Conservation (phyloP, 2,888 invertebrate species). For the Netelia melanura region DNA sequence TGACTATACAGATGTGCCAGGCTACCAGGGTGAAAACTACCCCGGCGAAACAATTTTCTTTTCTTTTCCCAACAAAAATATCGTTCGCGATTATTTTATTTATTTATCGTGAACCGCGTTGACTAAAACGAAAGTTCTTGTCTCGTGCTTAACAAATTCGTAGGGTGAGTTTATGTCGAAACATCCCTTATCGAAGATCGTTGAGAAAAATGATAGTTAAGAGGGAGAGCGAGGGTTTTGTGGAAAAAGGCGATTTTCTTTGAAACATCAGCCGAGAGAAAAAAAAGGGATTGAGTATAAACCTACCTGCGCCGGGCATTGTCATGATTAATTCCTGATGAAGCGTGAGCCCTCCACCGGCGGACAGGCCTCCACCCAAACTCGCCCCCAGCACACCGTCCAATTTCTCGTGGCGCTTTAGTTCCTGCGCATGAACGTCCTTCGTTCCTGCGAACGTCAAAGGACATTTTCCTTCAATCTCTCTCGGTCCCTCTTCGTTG, state of each 20-base stretch:
- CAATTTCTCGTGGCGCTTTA: conserved; percentile 88
- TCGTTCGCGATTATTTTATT: not conserved
- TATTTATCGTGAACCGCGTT: not conserved
- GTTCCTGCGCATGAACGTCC: conserved; percentile 90
- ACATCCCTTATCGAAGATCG: not conserved
- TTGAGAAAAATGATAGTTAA: not conserved
- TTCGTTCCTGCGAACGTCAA: conserved; percentile 88
- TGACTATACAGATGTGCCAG: not conserved
- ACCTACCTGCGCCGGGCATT: conserved; percentile 81
- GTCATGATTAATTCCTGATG: conserved; percentile 84
- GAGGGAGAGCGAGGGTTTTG: no score
- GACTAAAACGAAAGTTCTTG: not conserved
- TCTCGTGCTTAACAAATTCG: not conserved
- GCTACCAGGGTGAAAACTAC: not conserved
- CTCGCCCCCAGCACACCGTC: conserved; percentile 84
- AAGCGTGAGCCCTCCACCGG: conserved; percentile 82
- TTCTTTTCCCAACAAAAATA: not conserved
- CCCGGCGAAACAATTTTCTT: conserved; percentile 42
- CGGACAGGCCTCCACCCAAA: conserved; percentile 82
- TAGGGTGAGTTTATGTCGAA: not conserved
- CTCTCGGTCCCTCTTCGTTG: conserved; percentile 35
- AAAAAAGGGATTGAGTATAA: conserved; percentile 42
- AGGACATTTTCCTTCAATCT: conserved; percentile 74
- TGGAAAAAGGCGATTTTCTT: not conserved
- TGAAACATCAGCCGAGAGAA: conserved; percentile 28